phyloP scores from a whole-genome alignment of 2,797 vertebrate genomes.

The Poecilia wingei region DNA sequence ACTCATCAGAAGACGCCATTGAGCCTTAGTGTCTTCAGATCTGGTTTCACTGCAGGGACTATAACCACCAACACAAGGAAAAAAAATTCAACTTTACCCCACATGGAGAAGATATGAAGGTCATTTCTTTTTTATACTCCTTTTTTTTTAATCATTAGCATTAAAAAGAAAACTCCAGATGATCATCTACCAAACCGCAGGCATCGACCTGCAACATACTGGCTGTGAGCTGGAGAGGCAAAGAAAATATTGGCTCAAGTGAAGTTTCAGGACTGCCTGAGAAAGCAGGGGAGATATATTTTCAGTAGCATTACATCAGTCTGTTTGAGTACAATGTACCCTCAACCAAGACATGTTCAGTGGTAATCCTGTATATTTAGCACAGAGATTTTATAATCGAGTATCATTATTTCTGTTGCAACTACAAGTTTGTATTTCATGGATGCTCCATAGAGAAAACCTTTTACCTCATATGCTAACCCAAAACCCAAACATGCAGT shows the following conservation, averaged over 20 bases:
- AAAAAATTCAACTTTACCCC: constrained; percentile 47
- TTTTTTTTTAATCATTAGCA: constrained; percentile 47
- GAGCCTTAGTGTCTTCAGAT: constrained; percentile 48
- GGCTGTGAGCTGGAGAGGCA: constrained; percentile 52
- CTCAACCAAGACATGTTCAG: constrained; percentile 25
- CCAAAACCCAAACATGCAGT: constrained; percentile 19
- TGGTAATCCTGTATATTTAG: constrained; percentile 31
- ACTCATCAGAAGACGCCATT: constrained; percentile 49
- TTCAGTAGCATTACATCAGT: constrained; percentile 67
- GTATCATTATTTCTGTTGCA: constrained; percentile 4
- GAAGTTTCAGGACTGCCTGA: constrained; percentile 55
- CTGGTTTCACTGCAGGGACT: constrained; percentile 56
- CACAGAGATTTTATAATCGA: constrained; percentile 9
- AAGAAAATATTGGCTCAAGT: constrained; percentile 60
- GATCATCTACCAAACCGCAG: constrained; percentile 56
- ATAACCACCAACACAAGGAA: constrained; percentile 41
- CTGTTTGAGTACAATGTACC: constrained; percentile 49
- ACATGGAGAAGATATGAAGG: constrained; percentile 41
- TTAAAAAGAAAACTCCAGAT: constrained; percentile 46
- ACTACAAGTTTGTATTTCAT: constrained; percentile 25
- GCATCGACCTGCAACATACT: constrained; percentile 52
- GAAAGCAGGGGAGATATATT: constrained; percentile 58
- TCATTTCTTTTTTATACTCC: constrained; percentile 35
- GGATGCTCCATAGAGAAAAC: constrained; percentile 22
- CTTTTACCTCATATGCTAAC: constrained; percentile 42